A percentile compares a stretch with the other conserved stretches of the same genome.
Conservation (phyloP, 2,797 vertebrate genomes). For the Tragelaphus eurycerus region DNA sequence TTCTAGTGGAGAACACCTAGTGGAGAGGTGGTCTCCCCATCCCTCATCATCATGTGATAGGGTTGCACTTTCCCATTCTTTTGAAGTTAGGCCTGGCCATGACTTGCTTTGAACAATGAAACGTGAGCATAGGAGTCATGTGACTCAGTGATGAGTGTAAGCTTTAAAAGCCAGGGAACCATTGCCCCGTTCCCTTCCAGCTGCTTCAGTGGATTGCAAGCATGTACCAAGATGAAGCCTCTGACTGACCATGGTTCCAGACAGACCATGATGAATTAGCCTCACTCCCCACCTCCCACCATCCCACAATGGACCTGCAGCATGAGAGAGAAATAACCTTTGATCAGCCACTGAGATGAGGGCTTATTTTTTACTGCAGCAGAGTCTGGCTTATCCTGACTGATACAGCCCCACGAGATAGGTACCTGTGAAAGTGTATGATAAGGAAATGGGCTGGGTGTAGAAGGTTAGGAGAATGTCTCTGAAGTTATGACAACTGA, state of each 20-base stretch:
- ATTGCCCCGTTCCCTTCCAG: accelerated
- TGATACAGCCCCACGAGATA: accelerated
- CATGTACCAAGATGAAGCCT: background rate
- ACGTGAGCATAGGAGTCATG: background rate
- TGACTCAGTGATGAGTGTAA: too few species aligned
- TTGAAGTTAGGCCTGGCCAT: background rate
- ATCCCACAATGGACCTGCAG: accelerated
- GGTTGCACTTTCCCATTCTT: background rate
- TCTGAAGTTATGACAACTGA: background rate
- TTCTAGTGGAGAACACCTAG: background rate
- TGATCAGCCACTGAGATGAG: background rate
- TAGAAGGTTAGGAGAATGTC: background rate
- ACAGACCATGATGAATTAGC: background rate
- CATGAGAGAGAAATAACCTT: background rate
- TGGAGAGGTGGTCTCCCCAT: background rate
- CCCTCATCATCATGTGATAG: background rate
- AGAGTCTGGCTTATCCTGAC: background rate
- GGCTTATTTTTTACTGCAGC: background rate
- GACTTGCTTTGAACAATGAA: background rate
- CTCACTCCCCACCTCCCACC: accelerated
- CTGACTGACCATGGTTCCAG: background rate
- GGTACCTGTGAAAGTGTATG: accelerated
- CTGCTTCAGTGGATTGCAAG: accelerated
- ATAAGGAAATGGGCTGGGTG: accelerated
- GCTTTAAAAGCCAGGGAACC: background rate